Conservation (phyloP, 2,888 invertebrate genomes). For the Eudasyphora cyanicolor region DNA sequence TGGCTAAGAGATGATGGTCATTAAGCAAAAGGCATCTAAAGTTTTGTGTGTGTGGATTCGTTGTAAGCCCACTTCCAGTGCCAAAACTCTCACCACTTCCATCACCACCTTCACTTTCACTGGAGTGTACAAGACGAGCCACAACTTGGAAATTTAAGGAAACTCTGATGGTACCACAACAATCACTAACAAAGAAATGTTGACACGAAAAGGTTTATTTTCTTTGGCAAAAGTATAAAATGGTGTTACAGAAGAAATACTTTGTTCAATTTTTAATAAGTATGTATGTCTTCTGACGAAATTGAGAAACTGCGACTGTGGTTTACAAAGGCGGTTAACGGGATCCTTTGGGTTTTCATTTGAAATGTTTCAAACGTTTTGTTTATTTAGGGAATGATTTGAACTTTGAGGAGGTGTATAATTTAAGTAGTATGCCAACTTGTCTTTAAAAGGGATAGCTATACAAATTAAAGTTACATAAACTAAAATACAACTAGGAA, state of each 20-base stretch:
- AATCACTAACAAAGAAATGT: background rate
- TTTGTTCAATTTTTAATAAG: constrained; percentile 34
- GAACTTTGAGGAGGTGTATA: no score
- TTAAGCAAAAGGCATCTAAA: constrained; percentile 42
- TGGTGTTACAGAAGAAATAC: background rate
- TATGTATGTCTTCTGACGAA: background rate
- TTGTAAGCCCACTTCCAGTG: no score
- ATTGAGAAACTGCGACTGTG: background rate
- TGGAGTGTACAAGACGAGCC: background rate
- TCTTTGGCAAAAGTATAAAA: constrained; percentile 8
- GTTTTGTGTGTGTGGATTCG: background rate
- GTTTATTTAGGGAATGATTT: no score
- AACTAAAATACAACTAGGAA: no score
- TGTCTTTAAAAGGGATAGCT: no score
- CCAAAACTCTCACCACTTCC: background rate
- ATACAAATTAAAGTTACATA: no score
- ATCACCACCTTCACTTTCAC: background rate
- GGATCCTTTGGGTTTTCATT: no score
- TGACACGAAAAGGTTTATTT: background rate
- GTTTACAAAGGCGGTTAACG: background rate
- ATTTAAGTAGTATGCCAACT: no score
- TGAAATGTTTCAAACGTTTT: no score
- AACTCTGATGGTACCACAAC: background rate
- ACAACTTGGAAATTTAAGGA: background rate
- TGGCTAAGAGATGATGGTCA: constrained; percentile 44